Evolutionary conservation across 1,140 invertebrate species (phyloP).

Genomic region (Chrysopa pallens): DNA sequence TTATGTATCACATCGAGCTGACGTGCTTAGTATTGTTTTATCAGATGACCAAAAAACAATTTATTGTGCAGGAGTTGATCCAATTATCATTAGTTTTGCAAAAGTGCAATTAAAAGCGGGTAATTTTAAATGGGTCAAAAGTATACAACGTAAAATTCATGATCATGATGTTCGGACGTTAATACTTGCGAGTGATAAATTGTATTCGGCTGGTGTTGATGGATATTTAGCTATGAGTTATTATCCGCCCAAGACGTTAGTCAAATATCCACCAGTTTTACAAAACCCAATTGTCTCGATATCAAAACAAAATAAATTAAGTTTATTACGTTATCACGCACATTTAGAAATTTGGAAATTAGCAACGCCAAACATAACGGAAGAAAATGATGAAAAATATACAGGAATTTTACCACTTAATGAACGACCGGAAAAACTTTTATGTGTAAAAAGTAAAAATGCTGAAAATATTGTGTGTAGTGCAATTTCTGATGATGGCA

Average conservation of each 20-base stretch:
- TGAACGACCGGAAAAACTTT: constrained; percentile 40
- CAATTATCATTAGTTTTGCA: constrained; percentile 49
- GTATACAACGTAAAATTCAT: constrained; percentile 57
- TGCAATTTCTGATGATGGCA: constrained; percentile 44
- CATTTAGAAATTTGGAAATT: constrained; percentile 39
- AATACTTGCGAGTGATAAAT: constrained; percentile 35
- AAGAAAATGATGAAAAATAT: constrained; percentile 7
- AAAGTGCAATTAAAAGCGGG: constrained; percentile 41
- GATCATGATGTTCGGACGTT: constrained; percentile 68
- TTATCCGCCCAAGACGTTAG: constrained; percentile 39
- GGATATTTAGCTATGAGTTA: constrained; percentile 50
- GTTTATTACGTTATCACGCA: constrained; percentile 50
- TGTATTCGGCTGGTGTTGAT: constrained; percentile 66
- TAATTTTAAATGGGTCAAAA: constrained; percentile 56
- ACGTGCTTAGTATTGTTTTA: constrained; percentile 53
- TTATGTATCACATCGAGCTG: constrained; percentile 57
- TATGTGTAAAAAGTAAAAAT: constrained; percentile 37
- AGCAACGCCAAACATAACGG: constrained; percentile 10
- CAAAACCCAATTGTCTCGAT: constrained; percentile 38
- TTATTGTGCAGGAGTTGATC: constrained; percentile 67
- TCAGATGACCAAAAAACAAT: constrained; percentile 50
- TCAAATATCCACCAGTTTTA: constrained; percentile 52
- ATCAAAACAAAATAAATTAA: constrained; percentile 31
- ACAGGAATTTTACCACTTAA: constrained; percentile 10
- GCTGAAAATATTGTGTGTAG: constrained; percentile 43